Evolutionary conservation across 2,797 vertebrate species (phyloP).

Genomic region (Enoplosus armatus): DNA sequence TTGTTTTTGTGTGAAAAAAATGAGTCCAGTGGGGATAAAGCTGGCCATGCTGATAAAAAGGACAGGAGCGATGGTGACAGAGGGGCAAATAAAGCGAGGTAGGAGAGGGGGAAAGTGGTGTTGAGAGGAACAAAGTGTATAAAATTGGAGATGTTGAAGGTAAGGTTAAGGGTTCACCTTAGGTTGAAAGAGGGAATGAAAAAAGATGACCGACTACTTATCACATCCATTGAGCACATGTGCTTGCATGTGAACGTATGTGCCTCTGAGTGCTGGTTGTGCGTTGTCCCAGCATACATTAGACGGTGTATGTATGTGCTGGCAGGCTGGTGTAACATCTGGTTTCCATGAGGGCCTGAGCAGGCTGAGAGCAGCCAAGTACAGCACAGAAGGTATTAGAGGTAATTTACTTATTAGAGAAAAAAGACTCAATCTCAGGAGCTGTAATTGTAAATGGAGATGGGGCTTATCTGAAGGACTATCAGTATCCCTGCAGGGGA

Average conservation of each 20-base stretch:
- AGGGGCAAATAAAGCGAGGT: slow-evolving; percentile 64
- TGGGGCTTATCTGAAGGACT: slow-evolving; percentile 82
- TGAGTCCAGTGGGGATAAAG: slow-evolving; percentile 72
- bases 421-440: slow-evolving; percentile 90
- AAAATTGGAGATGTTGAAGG: slow-evolving; percentile 38
- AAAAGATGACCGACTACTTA: slow-evolving; percentile 38
- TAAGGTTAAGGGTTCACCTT: slow-evolving; percentile 39
- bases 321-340: slow-evolving; percentile 86
- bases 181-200: slow-evolving; percentile 41
- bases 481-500: slow-evolving; percentile 78
- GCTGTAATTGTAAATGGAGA: slow-evolving; percentile 89
- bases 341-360: slow-evolving; percentile 90
- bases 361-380: slow-evolving; percentile 92
- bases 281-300: slow-evolving; percentile 60
- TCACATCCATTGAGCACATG: slow-evolving; percentile 55
- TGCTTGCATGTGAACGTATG: slow-evolving; percentile 48
- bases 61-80: slow-evolving; percentile 62
- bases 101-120: slow-evolving; percentile 48
- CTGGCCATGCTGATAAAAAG: slow-evolving; percentile 65
- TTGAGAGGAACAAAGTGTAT: slow-evolving; percentile 49
- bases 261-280: slow-evolving; percentile 47
- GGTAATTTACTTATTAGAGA: slow-evolving; percentile 96
- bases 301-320: slow-evolving; percentile 49
- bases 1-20: slow-evolving; percentile 83
- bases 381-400: slow-evolving; percentile 94